These are phyloP conservation scores for Eurypyga helias DNA, from an alignment of 2,113 vertebrate genomes.

Conservation along the genomic window DNA sequence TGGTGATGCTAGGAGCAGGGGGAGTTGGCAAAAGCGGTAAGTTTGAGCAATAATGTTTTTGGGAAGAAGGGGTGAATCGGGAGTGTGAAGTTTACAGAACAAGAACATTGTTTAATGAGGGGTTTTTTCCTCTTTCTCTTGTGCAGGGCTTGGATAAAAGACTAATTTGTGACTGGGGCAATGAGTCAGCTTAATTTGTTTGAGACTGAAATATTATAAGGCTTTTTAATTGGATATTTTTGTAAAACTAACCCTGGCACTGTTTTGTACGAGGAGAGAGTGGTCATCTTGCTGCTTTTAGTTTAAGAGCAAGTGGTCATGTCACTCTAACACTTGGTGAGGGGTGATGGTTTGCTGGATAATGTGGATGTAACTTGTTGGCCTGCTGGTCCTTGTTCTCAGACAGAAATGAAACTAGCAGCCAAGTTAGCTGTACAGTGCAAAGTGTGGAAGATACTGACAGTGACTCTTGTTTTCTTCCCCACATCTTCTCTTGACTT, in stretches of 20 bases:
- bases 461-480: neutral
- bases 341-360: neutral
- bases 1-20: slow-evolving; percentile 80
- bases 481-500: neutral
- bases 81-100: neutral
- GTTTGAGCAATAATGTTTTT: slow-evolving; percentile 40
- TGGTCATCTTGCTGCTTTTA: neutral
- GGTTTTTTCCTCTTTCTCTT: neutral
- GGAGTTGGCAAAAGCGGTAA: slow-evolving; percentile 81
- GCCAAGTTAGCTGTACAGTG: neutral
- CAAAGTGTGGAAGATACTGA: neutral
- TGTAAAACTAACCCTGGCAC: neutral
- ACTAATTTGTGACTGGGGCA: neutral
- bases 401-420: neutral
- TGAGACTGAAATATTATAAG: neutral
- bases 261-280: neutral
- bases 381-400: neutral
- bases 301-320: neutral
- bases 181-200: slow-evolving; percentile 54
- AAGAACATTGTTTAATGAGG: neutral
- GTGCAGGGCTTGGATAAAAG: neutral
- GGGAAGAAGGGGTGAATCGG: neutral
- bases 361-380: neutral
- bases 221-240: neutral
- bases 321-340: neutral